These are phyloP conservation scores for Pemphigus obesinymphae DNA, from an alignment of 1,140 invertebrate species.

Conservation along the genomic window DNA sequence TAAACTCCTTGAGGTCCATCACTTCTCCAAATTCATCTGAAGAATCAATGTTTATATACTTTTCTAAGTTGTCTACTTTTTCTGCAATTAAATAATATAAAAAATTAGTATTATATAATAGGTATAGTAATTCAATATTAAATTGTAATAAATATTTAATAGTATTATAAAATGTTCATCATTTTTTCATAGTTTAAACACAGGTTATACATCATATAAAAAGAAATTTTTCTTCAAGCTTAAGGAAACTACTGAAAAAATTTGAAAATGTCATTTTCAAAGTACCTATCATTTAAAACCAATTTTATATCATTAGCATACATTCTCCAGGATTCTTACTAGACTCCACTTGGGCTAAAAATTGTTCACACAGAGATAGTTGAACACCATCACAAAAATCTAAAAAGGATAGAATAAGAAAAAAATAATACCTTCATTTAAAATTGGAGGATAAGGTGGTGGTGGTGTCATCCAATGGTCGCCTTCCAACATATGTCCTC, in stretches of 20 bases:
- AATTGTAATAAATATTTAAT: too few species aligned
- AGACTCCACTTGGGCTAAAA: too few species aligned
- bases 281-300: not conserved
- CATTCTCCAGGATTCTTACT: too few species aligned
- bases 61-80: not conserved
- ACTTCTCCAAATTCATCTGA: conserved; percentile 29
- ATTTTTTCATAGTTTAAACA: too few species aligned
- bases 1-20: not conserved
- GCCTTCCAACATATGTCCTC: conserved; percentile 25
- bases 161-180: too few species aligned
- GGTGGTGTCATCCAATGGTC: conserved; percentile 30
- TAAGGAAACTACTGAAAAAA: too few species aligned
- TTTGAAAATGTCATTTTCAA: too few species aligned
- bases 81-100: not conserved
- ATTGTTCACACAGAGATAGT: too few species aligned
- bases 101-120: too few species aligned
- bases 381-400: not conserved
- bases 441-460: conserved; percentile 36
- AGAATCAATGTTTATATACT: not conserved
- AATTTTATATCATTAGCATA: not conserved
- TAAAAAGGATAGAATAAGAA: not conserved
- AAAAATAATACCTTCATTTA: conserved; percentile 2
- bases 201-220: too few species aligned
- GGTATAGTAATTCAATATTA: too few species aligned
- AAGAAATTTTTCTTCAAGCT: too few species aligned